Conservation (phyloP, 2,113 vertebrate species). For the Baryphthengus martii region DNA sequence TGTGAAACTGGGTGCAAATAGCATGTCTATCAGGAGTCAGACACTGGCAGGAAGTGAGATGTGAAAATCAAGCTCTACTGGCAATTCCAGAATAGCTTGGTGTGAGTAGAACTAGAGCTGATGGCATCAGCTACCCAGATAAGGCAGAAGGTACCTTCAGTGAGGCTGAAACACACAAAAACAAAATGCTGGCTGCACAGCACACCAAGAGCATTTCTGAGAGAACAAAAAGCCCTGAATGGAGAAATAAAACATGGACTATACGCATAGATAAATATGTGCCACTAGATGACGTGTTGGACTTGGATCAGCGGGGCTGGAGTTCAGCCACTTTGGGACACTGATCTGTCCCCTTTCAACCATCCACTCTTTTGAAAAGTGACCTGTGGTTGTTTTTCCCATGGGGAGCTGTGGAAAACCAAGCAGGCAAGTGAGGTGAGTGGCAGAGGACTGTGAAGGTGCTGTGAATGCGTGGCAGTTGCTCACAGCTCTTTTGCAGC, state of each 20-base stretch:
- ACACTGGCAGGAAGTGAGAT: neutral
- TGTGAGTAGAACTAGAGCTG: neutral
- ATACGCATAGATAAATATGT: accelerated
- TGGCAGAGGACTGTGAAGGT: neutral
- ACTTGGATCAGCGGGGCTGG: neutral
- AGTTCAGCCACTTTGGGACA: neutral
- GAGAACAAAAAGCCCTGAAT: neutral
- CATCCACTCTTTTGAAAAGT: accelerated
- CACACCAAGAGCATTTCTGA: neutral
- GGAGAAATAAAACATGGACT: neutral
- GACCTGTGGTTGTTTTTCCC: accelerated
- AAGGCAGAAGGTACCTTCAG: neutral
- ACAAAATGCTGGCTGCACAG: accelerated
- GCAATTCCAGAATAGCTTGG: neutral
- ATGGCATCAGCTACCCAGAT: neutral
- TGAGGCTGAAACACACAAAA: neutral
- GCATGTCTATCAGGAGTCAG: neutral
- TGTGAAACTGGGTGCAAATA: neutral
- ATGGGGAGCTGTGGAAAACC: accelerated
- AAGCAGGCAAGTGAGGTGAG: neutral
- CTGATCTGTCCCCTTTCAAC: accelerated
- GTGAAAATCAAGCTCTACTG: neutral
- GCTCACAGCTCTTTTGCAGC: neutral
- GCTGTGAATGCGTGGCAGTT: neutral
- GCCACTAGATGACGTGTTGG: accelerated